phyloP scores from a whole-genome alignment of 2,113 vertebrate genomes.

The Pheucticus melanocephalus region DNA sequence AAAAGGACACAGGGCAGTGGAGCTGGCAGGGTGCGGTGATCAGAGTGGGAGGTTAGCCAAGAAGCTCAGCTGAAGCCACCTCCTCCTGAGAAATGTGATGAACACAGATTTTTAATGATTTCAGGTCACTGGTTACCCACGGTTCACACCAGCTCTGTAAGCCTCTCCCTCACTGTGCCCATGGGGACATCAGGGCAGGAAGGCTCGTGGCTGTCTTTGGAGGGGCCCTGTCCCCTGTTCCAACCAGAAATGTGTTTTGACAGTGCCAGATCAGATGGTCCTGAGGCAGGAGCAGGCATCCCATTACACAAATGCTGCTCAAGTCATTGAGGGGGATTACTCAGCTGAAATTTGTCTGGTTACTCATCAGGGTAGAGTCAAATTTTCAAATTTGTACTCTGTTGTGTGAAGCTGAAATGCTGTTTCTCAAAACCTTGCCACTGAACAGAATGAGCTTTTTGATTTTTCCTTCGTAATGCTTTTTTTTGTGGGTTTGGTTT shows the following conservation, averaged over 20 bases:
- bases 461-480: background rate
- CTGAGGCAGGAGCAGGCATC: background rate
- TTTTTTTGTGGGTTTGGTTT: no score
- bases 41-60: constrained; percentile 48
- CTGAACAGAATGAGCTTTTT: background rate
- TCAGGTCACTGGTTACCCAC: background rate
- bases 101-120: constrained; percentile 17
- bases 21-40: constrained; percentile 57
- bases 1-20: constrained; percentile 25
- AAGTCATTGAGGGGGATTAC: background rate
- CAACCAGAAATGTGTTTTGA: rapidly evolving
- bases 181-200: rapidly evolving
- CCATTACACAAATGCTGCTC: background rate
- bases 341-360: background rate
- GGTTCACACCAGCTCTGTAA: background rate
- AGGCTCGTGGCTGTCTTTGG: background rate
- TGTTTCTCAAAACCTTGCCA: background rate
- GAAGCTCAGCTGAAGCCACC: background rate
- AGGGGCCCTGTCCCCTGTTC: background rate
- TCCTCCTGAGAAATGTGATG: constrained; percentile 40
- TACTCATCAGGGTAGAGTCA: background rate
- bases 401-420: background rate
- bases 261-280: background rate
- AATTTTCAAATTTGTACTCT: background rate
- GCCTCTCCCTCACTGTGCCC: rapidly evolving